phyloP scores from a whole-genome alignment of 2,113 vertebrate genomes.

The Oxyura jamaicensis region DNA sequence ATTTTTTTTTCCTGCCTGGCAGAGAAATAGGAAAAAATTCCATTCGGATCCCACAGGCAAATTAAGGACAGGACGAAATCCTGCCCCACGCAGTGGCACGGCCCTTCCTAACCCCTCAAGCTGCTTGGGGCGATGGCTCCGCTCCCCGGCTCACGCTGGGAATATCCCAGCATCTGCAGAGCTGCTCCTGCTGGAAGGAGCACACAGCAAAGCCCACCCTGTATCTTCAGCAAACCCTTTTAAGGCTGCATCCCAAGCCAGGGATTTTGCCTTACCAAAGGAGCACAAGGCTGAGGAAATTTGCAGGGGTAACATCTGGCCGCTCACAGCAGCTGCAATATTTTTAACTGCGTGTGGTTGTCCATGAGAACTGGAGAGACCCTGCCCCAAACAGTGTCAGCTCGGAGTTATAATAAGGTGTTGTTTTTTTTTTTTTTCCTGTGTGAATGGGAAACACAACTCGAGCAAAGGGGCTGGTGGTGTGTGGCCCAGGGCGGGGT shows the following conservation, averaged over 20 bases:
- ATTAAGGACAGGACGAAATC: conserved; percentile 14
- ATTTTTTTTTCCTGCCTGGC: conserved; percentile 51
- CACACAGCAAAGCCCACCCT: not conserved
- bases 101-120: not conserved
- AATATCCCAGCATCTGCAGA: not conserved
- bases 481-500: not conserved
- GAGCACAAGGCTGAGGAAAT: rapidly evolving
- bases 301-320: not conserved
- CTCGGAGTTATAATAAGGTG: rapidly evolving
- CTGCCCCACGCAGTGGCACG: not conserved
- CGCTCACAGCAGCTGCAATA: not conserved
- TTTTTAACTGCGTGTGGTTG: not conserved
- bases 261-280: rapidly evolving
- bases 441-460: not conserved
- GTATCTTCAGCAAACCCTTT: not conserved
- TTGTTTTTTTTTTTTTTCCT: not conserved
- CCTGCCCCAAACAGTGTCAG: rapidly evolving
- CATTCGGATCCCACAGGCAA: not conserved
- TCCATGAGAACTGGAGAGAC: not conserved
- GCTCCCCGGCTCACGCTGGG: not conserved
- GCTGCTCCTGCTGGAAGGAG: not conserved
- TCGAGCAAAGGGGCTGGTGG: not conserved
- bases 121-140: rapidly evolving
- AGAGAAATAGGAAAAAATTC: conserved; percentile 27
- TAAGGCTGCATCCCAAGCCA: not conserved